Base-by-base conservation (phyloP, 30 jellyfish, hydroid and myxozoan species). In the Turritopsis rubra region DNA sequence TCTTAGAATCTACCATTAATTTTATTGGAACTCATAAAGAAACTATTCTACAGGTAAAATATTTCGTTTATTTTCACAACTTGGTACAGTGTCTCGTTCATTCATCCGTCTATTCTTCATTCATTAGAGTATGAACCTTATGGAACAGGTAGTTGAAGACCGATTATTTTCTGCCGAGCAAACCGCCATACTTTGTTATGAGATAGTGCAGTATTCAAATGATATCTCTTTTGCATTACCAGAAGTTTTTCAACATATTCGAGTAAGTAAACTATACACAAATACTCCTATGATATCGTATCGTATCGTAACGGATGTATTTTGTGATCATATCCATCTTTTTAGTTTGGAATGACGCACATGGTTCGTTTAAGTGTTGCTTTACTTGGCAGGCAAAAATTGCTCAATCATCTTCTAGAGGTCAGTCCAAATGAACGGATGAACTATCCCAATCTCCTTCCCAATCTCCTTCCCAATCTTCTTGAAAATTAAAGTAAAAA, bases 11-110 rank as follows among this genome's bases (percentile, higher is more conserved):
- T 7, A 88, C 95, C 1, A 41, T 85, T 5, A 85, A 82, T 75
- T 90, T 90, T 53, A 75, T 85, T 70, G 95, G 95, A 52, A 87
- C 95, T 5, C 87, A 80, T 86, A 82, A 81, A 53, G 95, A 82
- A 75, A 78, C 65, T 21, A 68, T 90, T 28, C 41, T 90, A 0
- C 88, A 73, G 89, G 97, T 90, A 84, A 7, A 30, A 30, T 22
- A 16, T n/a, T 74, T 1, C 13, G 25, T 3, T 16, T 1, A 22
- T 18, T 18, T 68, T 7, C 9, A 1, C 0, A 9, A 7, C 19
- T 1, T 66, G 17, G 7, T 25, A 1, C 29, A 66, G 76, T 66
- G 76, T 21, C 8, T 27, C 77, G 0, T n/a, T 68, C 77, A 68
- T 7, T 23, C 77, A 68, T 23, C 77, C 19, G 77, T 7, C 77